phyloP scores from a whole-genome alignment of 2,797 vertebrate genomes.

The Chanos chanos region DNA sequence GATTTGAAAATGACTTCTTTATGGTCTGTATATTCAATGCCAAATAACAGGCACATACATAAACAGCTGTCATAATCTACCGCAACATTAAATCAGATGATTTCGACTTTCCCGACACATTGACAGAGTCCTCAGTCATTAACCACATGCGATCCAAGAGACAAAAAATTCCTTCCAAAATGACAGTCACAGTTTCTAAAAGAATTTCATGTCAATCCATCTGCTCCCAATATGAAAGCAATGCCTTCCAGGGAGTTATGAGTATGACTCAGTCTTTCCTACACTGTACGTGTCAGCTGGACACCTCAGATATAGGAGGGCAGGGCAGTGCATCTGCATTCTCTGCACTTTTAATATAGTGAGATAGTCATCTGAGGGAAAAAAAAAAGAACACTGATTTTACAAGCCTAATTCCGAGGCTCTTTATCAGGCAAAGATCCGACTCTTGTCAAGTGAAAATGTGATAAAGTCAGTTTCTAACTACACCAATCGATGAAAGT shows the following conservation, averaged over 20 bases:
- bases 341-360: slow-evolving; percentile 59
- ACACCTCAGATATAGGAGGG: slow-evolving; percentile 26
- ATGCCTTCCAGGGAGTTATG: not conserved
- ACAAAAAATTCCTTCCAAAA: slow-evolving; percentile 14
- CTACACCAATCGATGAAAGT: slow-evolving; percentile 76
- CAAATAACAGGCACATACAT: not conserved
- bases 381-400: slow-evolving; percentile 50
- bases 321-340: slow-evolving; percentile 31
- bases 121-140: slow-evolving; percentile 14
- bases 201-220: slow-evolving; percentile 16
- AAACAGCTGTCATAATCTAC: not conserved
- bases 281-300: slow-evolving; percentile 15
- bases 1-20: not conserved
- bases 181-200: not conserved
- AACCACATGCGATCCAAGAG: not conserved
- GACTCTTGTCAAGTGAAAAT: slow-evolving; percentile 74
- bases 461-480: slow-evolving; percentile 78
- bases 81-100: slow-evolving; percentile 18
- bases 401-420: slow-evolving; percentile 28
- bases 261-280: slow-evolving; percentile 2
- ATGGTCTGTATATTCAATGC: not conserved
- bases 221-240: slow-evolving; percentile 14
- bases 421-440: slow-evolving; percentile 67
- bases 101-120: slow-evolving; percentile 14
- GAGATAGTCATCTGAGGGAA: slow-evolving; percentile 64